Evolutionary conservation across 1,140 invertebrate genomes (phyloP).

Genomic region (Pseudoatta argentina): DNA sequence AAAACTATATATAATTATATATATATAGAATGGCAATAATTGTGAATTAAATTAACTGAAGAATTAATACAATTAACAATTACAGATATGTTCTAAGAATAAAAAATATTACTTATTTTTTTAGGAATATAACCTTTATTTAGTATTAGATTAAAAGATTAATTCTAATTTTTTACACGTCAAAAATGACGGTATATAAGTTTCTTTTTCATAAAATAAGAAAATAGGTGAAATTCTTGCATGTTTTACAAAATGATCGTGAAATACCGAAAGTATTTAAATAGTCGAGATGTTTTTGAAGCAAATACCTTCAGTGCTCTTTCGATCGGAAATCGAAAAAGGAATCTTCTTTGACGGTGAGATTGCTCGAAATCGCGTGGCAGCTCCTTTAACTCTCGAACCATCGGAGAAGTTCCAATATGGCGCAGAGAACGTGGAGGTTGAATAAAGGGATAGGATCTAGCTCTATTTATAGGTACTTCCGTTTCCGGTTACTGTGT

Average conservation of each 20-base stretch:
- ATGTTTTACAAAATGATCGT: background rate
- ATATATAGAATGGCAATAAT: too few relatives aligned
- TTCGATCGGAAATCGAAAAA: conserved; percentile 10
- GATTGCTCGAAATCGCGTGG: conserved; percentile 46
- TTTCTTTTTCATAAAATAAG: background rate
- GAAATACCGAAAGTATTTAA: conserved; percentile 14
- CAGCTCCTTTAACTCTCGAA: conserved; percentile 53
- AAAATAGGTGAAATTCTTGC: conserved; percentile 14
- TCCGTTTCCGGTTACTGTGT: conserved; percentile 55
- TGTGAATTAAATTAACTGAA: too few relatives aligned
- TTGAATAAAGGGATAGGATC: conserved; percentile 58
- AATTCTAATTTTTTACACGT: background rate
- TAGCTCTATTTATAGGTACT: conserved; percentile 33
- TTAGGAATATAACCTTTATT: background rate
- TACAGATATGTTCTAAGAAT: background rate
- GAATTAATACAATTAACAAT: background rate
- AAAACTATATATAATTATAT: too few relatives aligned
- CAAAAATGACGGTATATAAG: too few relatives aligned
- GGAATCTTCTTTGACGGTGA: conserved; percentile 33
- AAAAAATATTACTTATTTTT: background rate
- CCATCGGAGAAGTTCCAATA: conserved; percentile 16
- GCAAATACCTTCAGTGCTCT: conserved; percentile 25
- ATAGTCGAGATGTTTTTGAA: conserved; percentile 45
- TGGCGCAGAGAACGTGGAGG: background rate
- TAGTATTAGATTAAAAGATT: background rate